Base-by-base conservation (phyloP, 2,797 vertebrate species). In the Uromys caudimaculatus region DNA sequence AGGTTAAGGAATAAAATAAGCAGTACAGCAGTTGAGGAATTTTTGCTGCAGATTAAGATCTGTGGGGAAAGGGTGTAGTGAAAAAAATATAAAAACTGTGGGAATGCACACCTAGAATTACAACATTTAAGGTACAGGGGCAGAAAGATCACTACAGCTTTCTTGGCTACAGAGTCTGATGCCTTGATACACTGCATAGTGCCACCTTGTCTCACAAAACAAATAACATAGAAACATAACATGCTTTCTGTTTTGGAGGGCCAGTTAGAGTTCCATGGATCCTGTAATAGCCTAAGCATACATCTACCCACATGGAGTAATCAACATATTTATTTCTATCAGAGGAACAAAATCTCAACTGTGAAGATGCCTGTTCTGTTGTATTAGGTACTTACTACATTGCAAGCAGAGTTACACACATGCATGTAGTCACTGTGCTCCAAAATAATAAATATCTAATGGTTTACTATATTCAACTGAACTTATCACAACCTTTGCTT, bases 381-480 rank as follows among this genome's bases (percentile, higher is more conserved):
- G 82, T n/a, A 47, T 38, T 86, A 10, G 8, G 38, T 44, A 62
- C 58, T 83, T 71, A 4, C 14, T 81, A 6, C 47, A 5, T 54
- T 76, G 44, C 4, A 27, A 50, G 10, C 4, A 50, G 41, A 58
- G 7, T 50, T 85, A 60, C 14, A 76, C 32, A 4, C 2, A 44
- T 7, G 21, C 0, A 52, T 4, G 60, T 27, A 69, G 54, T 69
- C 35, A 67, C 44, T 76, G 16, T 58, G 79, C n/a, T 71, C 24
- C 24, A 23, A 88, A 71, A n/a, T 90, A 82, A 76, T 44, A 97
- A 84, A 14, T 47, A 2, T 85, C 90, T 64, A 27, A 82, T 85
- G 41, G 60, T 50, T 71, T 24, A 77, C 56, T n/a, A n/a, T 58
- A 86, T 90, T 58, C 19, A 62, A 13, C 76, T 56, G 94, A 69